phyloP scores from a whole-genome alignment of 1,140 invertebrate species.

The Aphaenogaster ashmeadi region DNA sequence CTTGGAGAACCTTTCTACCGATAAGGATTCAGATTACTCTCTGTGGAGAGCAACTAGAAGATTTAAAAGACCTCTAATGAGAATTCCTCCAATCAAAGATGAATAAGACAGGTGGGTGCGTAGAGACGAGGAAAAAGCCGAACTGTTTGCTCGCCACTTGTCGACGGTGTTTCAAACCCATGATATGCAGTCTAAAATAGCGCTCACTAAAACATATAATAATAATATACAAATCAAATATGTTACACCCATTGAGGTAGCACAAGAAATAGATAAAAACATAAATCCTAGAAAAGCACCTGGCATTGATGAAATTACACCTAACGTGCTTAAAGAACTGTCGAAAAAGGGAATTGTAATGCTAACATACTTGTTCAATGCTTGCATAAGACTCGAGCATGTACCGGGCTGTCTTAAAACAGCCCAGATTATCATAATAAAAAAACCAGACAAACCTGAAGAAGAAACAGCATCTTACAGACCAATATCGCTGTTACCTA shows the following conservation, averaged over 20 bases:
- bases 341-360: slow-evolving; percentile 12
- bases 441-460: too few species aligned
- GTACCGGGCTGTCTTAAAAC: too few species aligned
- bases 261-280: too few species aligned
- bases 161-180: background rate
- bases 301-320: slow-evolving; percentile 73
- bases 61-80: background rate
- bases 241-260: too few species aligned
- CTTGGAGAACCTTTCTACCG: background rate
- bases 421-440: too few species aligned
- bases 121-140: background rate
- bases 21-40: background rate
- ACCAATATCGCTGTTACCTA: too few species aligned
- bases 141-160: background rate
- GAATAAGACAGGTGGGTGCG: background rate
- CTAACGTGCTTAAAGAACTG: slow-evolving; percentile 74
- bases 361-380: too few species aligned
- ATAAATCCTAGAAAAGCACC: slow-evolving; percentile 73
- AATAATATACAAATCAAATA: too few species aligned
- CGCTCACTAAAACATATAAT: too few species aligned
- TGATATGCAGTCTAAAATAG: background rate
- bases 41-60: background rate
- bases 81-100: background rate
- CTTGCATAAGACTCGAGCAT: too few species aligned
- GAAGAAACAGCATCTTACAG: too few species aligned